Evolutionary conservation across 1,140 invertebrate species (phyloP).

Genomic region (Drosophila miranda): DNA sequence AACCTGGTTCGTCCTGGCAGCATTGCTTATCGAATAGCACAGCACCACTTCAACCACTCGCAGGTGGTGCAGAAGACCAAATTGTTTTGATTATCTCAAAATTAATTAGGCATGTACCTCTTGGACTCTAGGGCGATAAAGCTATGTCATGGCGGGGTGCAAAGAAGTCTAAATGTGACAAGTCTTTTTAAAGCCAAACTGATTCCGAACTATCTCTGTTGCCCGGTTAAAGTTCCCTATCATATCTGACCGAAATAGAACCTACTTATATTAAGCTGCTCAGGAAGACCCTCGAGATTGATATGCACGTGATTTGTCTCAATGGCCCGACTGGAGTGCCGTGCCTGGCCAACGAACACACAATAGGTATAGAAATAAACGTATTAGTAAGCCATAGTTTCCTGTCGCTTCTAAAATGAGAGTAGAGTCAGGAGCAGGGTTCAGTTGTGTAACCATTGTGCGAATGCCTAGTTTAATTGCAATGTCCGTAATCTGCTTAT

Average conservation of each 20-base stretch:
- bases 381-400: background rate
- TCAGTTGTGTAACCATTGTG: slow-evolving; percentile 40
- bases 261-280: too few relatives aligned
- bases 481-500: slow-evolving; percentile 44
- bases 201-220: slow-evolving; percentile 7
- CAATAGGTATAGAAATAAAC: background rate
- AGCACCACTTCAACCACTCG: slow-evolving; percentile 84
- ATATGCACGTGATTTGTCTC: slow-evolving; percentile 28
- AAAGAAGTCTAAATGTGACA: slow-evolving; percentile 33
- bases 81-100: slow-evolving; percentile 45
- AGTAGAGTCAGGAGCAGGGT: background rate
- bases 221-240: background rate
- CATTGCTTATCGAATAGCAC: slow-evolving; percentile 86
- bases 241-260: slow-evolving; percentile 4
- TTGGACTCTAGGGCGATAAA: slow-evolving; percentile 19
- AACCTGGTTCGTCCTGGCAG: slow-evolving; percentile 84
- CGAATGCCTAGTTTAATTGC: slow-evolving; percentile 53
- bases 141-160: slow-evolving; percentile 13
- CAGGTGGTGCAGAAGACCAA: slow-evolving; percentile 46
- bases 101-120: slow-evolving; percentile 10
- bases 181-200: slow-evolving; percentile 6
- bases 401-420: too few relatives aligned
- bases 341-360: background rate
- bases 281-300: background rate
- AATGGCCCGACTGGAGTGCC: slow-evolving; percentile 11